phyloP scores from a whole-genome alignment of 2,797 vertebrate genomes.

The Scarus forsteni region DNA sequence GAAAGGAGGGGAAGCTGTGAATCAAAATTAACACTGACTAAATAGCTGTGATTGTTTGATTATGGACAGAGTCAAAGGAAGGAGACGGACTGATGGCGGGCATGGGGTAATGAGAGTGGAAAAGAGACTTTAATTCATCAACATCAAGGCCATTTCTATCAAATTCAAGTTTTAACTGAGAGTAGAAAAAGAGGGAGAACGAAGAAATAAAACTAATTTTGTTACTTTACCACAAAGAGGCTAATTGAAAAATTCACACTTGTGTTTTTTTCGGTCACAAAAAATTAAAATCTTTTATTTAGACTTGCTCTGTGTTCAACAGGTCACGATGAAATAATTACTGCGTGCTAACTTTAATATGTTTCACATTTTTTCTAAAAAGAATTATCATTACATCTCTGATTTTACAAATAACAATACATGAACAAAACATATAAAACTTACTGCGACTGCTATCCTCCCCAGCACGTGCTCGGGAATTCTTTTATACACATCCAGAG shows the following conservation, averaged over 20 bases:
- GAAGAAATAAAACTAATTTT: conserved; percentile 35
- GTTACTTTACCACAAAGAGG: conserved; percentile 48
- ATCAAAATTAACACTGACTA: conserved; percentile 92
- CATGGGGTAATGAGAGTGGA: conserved; percentile 88
- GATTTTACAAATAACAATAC: neutral
- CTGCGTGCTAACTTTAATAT: too few relatives aligned
- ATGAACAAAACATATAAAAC: conserved; percentile 67
- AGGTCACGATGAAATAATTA: conserved; percentile 13
- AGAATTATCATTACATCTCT: too few relatives aligned
- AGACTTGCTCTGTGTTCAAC: conserved; percentile 11
- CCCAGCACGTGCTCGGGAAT: conserved; percentile 96
- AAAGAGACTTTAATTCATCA: conserved; percentile 62
- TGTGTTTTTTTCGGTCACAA: conserved; percentile 46
- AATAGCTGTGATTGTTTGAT: conserved; percentile 91
- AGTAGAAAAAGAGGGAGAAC: conserved; percentile 12
- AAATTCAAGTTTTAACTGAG: conserved; percentile 54
- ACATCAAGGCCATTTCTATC: conserved; percentile 65
- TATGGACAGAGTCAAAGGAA: conserved; percentile 85
- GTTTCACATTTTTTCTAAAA: too few relatives aligned
- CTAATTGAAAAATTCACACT: conserved; percentile 69
- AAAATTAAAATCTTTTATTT: conserved; percentile 22
- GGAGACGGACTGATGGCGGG: conserved; percentile 43
- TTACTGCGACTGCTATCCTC: conserved; percentile 95
- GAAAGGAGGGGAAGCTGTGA: conserved; percentile 87
- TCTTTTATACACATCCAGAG: conserved; percentile 95